Evolutionary conservation across 2,797 vertebrate genomes (phyloP), one percentile per base, ranked within the genome.

Genomic region (Prionace glauca): DNA sequence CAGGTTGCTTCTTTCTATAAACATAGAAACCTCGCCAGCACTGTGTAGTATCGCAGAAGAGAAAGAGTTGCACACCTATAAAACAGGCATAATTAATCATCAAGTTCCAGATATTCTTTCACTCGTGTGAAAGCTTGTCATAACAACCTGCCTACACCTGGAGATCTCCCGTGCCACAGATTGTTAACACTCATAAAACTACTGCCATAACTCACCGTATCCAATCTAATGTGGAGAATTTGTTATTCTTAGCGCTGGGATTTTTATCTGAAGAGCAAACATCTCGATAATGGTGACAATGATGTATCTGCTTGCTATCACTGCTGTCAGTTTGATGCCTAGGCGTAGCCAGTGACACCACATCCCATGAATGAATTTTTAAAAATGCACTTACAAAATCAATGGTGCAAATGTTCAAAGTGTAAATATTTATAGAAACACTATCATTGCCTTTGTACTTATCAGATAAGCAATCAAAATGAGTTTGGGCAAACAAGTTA

Each of bases 131-230:
- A 94, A 94, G n/a, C 11, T 77, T 95, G 93, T 95, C 93, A 72
- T 74, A 95, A 77, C 45, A 74, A 95, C 67, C 74, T 71, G 56
- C 93, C 32, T 10, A 95, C 93, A 94, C 41, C 90, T 91, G 88
- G 56, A 67, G 88, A 32, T 71, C 92, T 41, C 36, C 67, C 29
- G 26, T 32, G 93, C 69, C 69, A 74, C 29, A 71, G 93, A 60
- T 74, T 10, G 12, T 94, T 72, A 16, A 45, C 7, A 72, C 41
- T 60, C 93, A 95, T 32, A 5, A 95, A 60, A 77, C 45, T 56
- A 77, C 14, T 10, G 69, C 69, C 71, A 56, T 95, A 95, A 77
- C 41, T 77, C 41, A 56, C 45, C 7, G 71, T 95, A 0, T 16
- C 45, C 45, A 77, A 11, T 29, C 45, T 95, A 12, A 74, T 56